phyloP scores from a whole-genome alignment of 2,888 invertebrate species.

The Drosophila glabriapex region DNA sequence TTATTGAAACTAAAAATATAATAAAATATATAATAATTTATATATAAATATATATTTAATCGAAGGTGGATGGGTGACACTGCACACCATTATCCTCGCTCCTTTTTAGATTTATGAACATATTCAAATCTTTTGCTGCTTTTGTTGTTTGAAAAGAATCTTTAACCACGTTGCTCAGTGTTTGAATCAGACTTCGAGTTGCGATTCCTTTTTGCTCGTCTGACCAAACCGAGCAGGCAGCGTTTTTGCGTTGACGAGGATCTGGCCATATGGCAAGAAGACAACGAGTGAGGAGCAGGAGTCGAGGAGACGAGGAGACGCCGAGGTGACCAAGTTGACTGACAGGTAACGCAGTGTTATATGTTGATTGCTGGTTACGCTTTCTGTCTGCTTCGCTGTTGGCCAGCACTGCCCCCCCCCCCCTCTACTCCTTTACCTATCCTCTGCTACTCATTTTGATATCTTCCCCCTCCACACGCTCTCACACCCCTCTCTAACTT shows the following conservation, averaged over 20 bases:
- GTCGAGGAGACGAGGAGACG: not conserved
- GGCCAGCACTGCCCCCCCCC: not conserved
- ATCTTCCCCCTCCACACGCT: not conserved
- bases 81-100: not conserved
- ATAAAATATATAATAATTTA: too few relatives aligned
- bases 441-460: not conserved
- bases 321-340: conserved; percentile 45
- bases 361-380: conserved; percentile 18
- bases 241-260: conserved; percentile 23
- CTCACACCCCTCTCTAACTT: not conserved
- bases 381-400: conserved; percentile 4
- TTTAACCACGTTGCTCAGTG: conserved; percentile 19
- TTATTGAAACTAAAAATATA: not conserved
- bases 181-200: conserved; percentile 21
- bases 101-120: not conserved
- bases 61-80: not conserved
- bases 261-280: conserved; percentile 40
- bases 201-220: conserved; percentile 32
- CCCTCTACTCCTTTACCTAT: accelerated
- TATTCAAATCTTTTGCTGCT: not conserved
- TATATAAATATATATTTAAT: not conserved
- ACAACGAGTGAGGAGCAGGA: not conserved
- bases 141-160: too few relatives aligned
- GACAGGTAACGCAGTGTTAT: conserved; percentile 60
- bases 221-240: conserved; percentile 15